A percentile compares a stretch with the other conserved stretches of the same genome.
Evolutionary conservation across 2,797 vertebrate genomes (phyloP).

Genomic region (Sciurus vulgaris): DNA sequence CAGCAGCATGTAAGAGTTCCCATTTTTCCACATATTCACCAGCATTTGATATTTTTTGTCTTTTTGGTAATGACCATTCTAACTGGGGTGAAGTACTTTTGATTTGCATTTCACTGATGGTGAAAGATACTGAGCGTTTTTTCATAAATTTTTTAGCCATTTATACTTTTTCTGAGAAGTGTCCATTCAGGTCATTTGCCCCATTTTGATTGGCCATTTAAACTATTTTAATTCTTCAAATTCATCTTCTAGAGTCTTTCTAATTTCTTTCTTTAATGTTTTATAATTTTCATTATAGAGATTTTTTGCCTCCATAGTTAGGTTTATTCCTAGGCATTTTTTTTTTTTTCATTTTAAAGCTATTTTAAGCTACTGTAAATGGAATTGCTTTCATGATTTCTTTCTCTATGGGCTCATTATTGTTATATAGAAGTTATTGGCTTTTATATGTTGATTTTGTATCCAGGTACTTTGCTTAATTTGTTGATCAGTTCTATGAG

Average conservation of each 20-base stretch:
- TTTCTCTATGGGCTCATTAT: neutral
- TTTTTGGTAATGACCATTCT: neutral
- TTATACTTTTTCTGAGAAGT: neutral
- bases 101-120: neutral
- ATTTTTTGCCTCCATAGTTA: neutral
- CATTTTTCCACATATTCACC: neutral
- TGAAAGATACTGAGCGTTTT: neutral
- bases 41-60: neutral
- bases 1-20: neutral
- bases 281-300: neutral
- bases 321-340: neutral
- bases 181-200: too few species aligned
- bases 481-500: neutral
- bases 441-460: neutral
- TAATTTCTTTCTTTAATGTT: neutral
- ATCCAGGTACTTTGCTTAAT: neutral
- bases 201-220: neutral
- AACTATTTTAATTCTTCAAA: neutral
- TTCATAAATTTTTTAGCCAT: neutral
- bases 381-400: neutral
- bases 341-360: neutral
- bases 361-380: neutral
- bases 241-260: neutral
- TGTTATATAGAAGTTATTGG: neutral
- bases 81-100: neutral